phyloP scores from a whole-genome alignment of 1,140 invertebrate genomes.

The Notospermus geniculatus region DNA sequence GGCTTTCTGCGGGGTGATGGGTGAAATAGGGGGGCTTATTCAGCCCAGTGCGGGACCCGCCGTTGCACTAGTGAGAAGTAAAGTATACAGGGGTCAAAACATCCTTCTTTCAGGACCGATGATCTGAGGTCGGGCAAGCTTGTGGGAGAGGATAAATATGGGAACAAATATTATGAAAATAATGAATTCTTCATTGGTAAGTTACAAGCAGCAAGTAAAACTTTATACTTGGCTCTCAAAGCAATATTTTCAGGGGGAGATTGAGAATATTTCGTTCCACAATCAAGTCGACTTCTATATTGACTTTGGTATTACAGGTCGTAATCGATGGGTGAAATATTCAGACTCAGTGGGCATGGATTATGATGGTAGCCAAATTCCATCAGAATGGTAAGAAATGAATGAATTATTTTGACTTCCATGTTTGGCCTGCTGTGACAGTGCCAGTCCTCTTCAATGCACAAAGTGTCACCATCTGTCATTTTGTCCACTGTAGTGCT shows the following conservation, averaged over 20 bases:
- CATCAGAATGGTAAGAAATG: slow-evolving; percentile 83
- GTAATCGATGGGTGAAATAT: slow-evolving; percentile 94
- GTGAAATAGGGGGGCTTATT: too few species aligned
- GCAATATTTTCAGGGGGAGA: neutral
- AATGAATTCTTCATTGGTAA: slow-evolving; percentile 80
- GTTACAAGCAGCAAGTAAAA: slow-evolving; percentile 10
- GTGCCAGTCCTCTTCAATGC: neutral
- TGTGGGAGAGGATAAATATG: slow-evolving; percentile 92
- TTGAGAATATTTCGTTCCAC: too few species aligned
- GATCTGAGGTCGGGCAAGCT: slow-evolving; percentile 79
- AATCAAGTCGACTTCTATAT: slow-evolving; percentile 4
- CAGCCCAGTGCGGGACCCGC: too few species aligned
- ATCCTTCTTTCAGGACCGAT: slow-evolving; percentile 66
- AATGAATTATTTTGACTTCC: too few species aligned
- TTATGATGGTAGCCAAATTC: slow-evolving; percentile 91
- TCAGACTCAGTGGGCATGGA: slow-evolving; percentile 71
- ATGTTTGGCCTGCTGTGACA: neutral
- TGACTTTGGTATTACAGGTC: slow-evolving; percentile 55
- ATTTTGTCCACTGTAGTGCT: neutral
- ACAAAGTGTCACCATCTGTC: neutral
- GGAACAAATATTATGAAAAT: slow-evolving; percentile 97
- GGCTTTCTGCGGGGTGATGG: too few species aligned
- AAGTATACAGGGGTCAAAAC: too few species aligned
- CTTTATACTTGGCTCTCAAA: neutral
- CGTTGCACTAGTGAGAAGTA: too few species aligned